Base-by-base conservation (phyloP, 1,140 invertebrate genomes). In the Drosophila pachea region DNA sequence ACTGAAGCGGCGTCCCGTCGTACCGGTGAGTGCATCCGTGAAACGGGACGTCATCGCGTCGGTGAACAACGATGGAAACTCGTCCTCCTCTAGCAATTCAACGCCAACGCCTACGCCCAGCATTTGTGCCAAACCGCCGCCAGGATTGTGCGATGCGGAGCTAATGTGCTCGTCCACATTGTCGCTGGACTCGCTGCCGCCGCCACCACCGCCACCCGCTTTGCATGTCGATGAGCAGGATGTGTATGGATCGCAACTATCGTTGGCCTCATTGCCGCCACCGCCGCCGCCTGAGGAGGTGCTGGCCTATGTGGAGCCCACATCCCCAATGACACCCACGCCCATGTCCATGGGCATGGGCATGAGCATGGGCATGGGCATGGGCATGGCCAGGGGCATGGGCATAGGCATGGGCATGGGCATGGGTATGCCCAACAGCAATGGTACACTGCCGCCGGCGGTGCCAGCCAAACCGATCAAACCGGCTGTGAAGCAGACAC, bases 181-280 rank as follows among this genome's bases (percentile, higher is more conserved):
- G 2, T 94, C 94, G 12, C 86, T 95, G 40, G 94, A 95, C 55
- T 94, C 94, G 7, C 78, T 95, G 52, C 95, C 94, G 2, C 94
- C 94, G 9, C 95, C 95, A 2, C 95, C 95, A 1, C 94, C 94
- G 4, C 93, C 93, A 0, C 90, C 91, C 1, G 93, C 94, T 48
- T 75, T 93, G 6, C 91, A 92, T 2, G 79, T 90, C 7, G 91
- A 92, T 58, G 91, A 91, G 9, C 91, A 91, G 3, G 93, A 95
- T 68, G 90, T 95, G 0, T 92, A 92, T 11, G 94, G 93, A 2
- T 94, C 94, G 0, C 93, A 93, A 73, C 86, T 94, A 29, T 93
- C 92, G 45, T 74, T 94, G 7, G 91, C 92, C 32, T 94, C 93
- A 4, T 86, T 95, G 3, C 94, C 94, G 1, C 94, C 94, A 9